phyloP scores from a whole-genome alignment of 2,888 invertebrate species.

The Amphiduros pacificus region DNA sequence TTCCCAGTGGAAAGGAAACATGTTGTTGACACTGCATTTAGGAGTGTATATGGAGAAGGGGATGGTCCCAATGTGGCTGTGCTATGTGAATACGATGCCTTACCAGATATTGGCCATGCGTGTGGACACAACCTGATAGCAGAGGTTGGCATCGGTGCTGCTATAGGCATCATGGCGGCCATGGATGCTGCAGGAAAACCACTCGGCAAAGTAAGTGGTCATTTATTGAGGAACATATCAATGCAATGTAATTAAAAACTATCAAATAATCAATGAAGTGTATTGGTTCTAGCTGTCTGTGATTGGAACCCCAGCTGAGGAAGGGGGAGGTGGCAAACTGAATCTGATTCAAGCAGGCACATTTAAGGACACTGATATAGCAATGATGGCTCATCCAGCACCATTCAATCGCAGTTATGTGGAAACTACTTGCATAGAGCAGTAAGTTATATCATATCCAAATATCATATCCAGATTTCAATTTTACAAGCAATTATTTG shows the following conservation, averaged over 20 bases:
- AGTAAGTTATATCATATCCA: too few species aligned
- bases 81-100: slow-evolving; percentile 4
- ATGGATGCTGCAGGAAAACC: not conserved
- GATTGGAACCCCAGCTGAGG: slow-evolving; percentile 49
- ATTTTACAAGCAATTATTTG: too few species aligned
- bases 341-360: slow-evolving; percentile 40
- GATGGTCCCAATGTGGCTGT: not conserved
- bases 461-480: too few species aligned
- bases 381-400: slow-evolving; percentile 51
- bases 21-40: not conserved
- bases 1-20: not conserved
- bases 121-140: slow-evolving; percentile 2
- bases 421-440: too few species aligned
- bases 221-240: too few species aligned
- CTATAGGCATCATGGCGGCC: not conserved
- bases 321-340: slow-evolving; percentile 44
- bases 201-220: slow-evolving; percentile 2
- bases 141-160: not conserved
- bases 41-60: not conserved
- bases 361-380: slow-evolving; percentile 42
- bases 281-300: slow-evolving; percentile 39
- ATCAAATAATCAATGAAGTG: too few species aligned
- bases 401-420: too few species aligned
- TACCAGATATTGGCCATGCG: slow-evolving; percentile 3
- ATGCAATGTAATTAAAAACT: too few species aligned